Percentiles rank a stretch among this genome's conserved stretches.
These are phyloP conservation scores for Jaculus jaculus DNA, from an alignment of 2,113 vertebrate species.

Conservation along the genomic window DNA sequence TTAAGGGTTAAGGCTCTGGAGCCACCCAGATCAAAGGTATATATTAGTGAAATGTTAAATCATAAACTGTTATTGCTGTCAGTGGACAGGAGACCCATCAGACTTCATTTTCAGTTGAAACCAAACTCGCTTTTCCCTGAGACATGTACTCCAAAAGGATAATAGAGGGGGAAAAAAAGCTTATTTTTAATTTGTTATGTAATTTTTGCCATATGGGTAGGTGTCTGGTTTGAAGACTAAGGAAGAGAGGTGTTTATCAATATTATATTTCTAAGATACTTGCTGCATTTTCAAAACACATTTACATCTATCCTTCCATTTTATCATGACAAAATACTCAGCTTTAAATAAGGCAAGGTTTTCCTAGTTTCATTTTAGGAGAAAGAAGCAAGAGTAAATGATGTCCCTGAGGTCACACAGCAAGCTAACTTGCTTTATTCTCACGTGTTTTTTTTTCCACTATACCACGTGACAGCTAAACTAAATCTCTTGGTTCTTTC, in stretches of 20 bases:
- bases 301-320: background rate
- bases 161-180: background rate
- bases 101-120: conserved; percentile 41
- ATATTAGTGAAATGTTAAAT: background rate
- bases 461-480: background rate
- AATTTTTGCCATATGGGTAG: background rate
- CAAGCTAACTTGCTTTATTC: background rate
- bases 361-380: conserved; percentile 8
- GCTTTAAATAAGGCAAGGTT: conserved; percentile 19
- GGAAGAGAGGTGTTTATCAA: background rate
- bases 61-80: background rate
- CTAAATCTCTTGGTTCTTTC: conserved; percentile 27
- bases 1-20: background rate
- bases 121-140: background rate
- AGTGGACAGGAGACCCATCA: background rate
- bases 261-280: background rate
- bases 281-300: background rate
- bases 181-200: fast-evolving
- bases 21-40: background rate
- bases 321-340: background rate
- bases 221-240: background rate
- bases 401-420: background rate
- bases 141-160: background rate
- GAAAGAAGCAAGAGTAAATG: background rate
- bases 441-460: background rate